Evolutionary conservation across 1,140 invertebrate genomes (phyloP), one percentile per base, ranked within the genome.

Genomic region (Telenomus remus): DNA sequence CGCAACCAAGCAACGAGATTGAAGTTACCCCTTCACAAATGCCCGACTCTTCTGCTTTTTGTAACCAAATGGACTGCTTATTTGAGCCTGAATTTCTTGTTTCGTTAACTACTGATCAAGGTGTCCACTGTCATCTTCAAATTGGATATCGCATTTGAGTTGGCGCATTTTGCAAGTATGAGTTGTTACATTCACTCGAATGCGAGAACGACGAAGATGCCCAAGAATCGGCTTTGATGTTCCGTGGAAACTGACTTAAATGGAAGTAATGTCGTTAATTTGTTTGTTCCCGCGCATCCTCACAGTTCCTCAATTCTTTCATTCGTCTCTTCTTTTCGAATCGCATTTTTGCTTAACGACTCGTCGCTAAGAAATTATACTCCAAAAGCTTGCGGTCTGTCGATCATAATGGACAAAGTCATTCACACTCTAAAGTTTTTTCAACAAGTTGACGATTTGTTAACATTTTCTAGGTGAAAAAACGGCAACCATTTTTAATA

Each of bases 241-340:
- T 70, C 75, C 78, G 69, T 69, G 64, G 78, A 78, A 80, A 80
- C 78, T 65, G 63, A 60, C 75, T 80, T 80, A 80, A 80, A 78
- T 80, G 78, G 78, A 72, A 78, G 75, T 65, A 72, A 66, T 56
- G 78, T 70, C 68, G 78, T 80, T n/a, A n/a, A n/a, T 77, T 70
- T 76, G 78, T 59, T 78, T 71, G 70, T 77, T 78, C 53, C 49
- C 34, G 35, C 60, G 66, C 66, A 55, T 59, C 64, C 63, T 54
- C 63, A 55, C 60, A 76, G 59, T 73, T 70, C 72, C 72, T 64
- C 68, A 66, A 75, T 79, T 79, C 77, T 71, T 79, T 72, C 63
- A 63, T 71, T 63, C 65, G 60, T 69, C 51, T 49, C 14, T 19
- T 59, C 55, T 56, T 68, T 43, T 37, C 14, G 61, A 35, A 56